Evolutionary conservation across 2,797 vertebrate genomes (phyloP).

Genomic region (Novumbra hubbsi): DNA sequence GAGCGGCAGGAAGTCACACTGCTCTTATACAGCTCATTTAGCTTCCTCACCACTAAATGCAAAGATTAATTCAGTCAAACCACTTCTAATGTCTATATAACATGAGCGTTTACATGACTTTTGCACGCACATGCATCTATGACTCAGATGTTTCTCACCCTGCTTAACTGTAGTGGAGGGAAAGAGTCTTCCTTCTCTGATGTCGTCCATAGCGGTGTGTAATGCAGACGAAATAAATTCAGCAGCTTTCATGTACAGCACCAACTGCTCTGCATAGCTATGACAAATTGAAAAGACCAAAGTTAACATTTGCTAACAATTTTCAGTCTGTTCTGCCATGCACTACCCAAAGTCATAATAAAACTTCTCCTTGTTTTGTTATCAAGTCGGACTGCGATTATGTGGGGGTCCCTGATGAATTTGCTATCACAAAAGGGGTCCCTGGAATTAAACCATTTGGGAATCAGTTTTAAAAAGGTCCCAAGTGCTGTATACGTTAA

Average conservation of each 20-base stretch:
- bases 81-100: neutral
- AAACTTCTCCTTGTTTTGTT: too few relatives aligned
- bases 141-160: constrained; percentile 68
- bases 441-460: too few relatives aligned
- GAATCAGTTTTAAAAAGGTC: neutral
- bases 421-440: too few relatives aligned
- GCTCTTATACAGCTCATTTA: constrained; percentile 92
- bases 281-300: constrained; percentile 11
- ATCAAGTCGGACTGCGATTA: too few relatives aligned
- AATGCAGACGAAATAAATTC: constrained; percentile 88
- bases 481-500: neutral
- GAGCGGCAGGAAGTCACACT: constrained; percentile 88
- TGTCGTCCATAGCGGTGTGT: constrained; percentile 85
- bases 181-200: constrained; percentile 84
- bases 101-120: neutral
- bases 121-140: neutral
- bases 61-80: constrained; percentile 28
- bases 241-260: constrained; percentile 92
- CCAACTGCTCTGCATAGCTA: constrained; percentile 93
- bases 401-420: too few relatives aligned
- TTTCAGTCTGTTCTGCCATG: neutral
- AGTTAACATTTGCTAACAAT: neutral
- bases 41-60: constrained; percentile 83
- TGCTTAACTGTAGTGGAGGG: constrained; percentile 91
- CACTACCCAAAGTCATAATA: neutral